phyloP scores from a whole-genome alignment of 2,113 vertebrate species.

The Emydocephalus ijimae region DNA sequence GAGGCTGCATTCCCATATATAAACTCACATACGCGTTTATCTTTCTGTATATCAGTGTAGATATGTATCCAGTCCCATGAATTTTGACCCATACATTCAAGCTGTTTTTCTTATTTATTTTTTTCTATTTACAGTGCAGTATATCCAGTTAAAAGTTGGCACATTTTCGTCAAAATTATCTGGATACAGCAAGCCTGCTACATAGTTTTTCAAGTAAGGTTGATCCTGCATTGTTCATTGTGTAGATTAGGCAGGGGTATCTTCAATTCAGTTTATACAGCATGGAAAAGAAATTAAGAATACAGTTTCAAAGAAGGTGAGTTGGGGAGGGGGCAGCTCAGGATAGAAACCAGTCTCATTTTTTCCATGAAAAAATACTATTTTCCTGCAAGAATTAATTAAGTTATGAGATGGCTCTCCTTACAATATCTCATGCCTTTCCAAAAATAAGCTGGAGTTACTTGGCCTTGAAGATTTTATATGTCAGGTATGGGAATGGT shows the following conservation, averaged over 20 bases:
- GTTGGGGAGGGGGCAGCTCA: neutral
- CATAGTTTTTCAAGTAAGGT: neutral
- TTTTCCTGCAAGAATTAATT: slow-evolving; percentile 5
- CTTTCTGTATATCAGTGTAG: neutral
- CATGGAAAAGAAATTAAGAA: slow-evolving; percentile 9
- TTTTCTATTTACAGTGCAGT: neutral
- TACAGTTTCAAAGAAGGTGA: neutral
- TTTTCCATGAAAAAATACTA: slow-evolving; percentile 1
- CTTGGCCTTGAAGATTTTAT: slow-evolving; percentile 49
- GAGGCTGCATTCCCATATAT: neutral
- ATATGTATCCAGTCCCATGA: neutral
- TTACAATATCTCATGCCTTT: neutral
- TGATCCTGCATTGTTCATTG: neutral
- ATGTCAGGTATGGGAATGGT: slow-evolving; percentile 28
- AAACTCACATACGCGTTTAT: neutral
- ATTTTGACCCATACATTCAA: neutral
- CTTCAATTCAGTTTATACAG: neutral
- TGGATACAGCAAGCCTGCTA: neutral
- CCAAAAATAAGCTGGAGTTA: slow-evolving; percentile 7
- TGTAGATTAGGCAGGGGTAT: neutral
- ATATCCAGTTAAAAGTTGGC: neutral
- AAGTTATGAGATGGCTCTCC: neutral
- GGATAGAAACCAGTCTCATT: neutral
- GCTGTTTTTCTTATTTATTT: neutral
- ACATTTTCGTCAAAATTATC: neutral